Evolutionary conservation across 2,113 vertebrate genomes (phyloP), one percentile per base, ranked within the genome.

Genomic region (Spilogale gracilis): DNA sequence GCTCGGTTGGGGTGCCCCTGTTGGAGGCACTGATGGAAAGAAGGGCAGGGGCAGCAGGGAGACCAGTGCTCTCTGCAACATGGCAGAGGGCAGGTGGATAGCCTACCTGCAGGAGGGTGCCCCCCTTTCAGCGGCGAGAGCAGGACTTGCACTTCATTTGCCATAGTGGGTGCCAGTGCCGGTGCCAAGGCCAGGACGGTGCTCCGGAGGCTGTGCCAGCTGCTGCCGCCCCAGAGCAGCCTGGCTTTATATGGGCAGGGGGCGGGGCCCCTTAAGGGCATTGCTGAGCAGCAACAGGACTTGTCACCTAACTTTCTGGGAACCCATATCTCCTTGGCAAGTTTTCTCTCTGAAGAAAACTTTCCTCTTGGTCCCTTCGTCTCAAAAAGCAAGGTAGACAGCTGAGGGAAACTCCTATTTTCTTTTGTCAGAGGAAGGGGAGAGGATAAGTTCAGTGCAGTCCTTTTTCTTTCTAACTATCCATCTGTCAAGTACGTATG

Each of bases 81-180:
- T 2, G 63, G 54, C 50, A 12, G 90, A 94, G 93, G 85, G 76
- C 14, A 14, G 38, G 74, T 60, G 92, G 96, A 85, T 45, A 50
- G 54, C 97, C 95, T 97, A 98, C 98, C 98, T 98, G 98, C 98
- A 2, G 98, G 98, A 92, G 82, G 96, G 78, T 97, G 98, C 1
- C 98, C 98, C 74, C 95, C 97, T 97, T 98, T 98, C 80, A 94
- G 79, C 0, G 97, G 96, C 30, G 96, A 87, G 17, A 60, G 85
- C 48, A 94, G 97, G 71, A 82, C 90, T 45, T 96, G 86, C 6
- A 54, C 89, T 56, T 97, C 98, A 9, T 83, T 97, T 73, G 97
- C 92, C 98, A 98, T 98, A 38, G 83, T 1, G 43, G 0, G 32
- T 71, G 89, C 89, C 94, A 71, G 27, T 9, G 92, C 78, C 45